Conservation (phyloP, 2,797 vertebrate genomes). For the Centroberyx gerrardi region DNA sequence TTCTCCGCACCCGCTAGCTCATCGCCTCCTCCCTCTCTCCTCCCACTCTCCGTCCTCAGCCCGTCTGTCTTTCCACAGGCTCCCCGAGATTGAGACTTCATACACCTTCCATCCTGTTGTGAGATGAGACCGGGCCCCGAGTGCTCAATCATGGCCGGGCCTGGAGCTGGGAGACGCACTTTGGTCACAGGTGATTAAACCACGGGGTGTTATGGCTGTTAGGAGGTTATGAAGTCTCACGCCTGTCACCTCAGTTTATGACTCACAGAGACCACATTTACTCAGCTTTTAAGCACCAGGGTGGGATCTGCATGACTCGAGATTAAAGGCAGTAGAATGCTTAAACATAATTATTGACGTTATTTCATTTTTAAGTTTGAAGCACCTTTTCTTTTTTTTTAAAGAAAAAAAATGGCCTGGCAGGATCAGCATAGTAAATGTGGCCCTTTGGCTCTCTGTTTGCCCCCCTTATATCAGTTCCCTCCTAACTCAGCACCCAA, state of each 20-base stretch:
- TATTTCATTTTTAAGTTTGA: conserved; percentile 40
- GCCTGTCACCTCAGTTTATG: conserved; percentile 50
- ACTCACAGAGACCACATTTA: conserved; percentile 59
- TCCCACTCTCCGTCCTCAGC: not conserved
- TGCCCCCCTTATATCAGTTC: not conserved
- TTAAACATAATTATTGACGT: conserved; percentile 50
- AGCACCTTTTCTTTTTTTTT: conserved; percentile 26
- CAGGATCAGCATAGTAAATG: conserved; percentile 43
- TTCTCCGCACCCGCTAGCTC: conserved; percentile 60
- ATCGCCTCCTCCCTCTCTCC: conserved; percentile 22
- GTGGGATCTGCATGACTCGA: conserved; percentile 29
- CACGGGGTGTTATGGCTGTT: conserved; percentile 53
- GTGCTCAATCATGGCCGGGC: conserved; percentile 47
- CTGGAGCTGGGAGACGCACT: conserved; percentile 49
- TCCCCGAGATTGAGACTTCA: conserved; percentile 49
- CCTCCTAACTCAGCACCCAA: not conserved
- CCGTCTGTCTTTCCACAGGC: conserved; percentile 22
- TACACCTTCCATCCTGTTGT: conserved; percentile 9
- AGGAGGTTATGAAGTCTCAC: conserved; percentile 51
- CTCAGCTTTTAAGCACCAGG: conserved; percentile 44
- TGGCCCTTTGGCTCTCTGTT: conserved; percentile 11
- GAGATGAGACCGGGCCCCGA: conserved; percentile 18
- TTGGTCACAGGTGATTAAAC: conserved; percentile 75
- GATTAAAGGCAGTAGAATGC: conserved; percentile 50
- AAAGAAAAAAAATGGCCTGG: conserved; percentile 28